A percentile compares a stretch with the other conserved stretches of the same genome.
These are phyloP conservation scores for Apostichopus leukothele DNA, from an alignment of 53 echinoderm and acorn worm genomes.

Conservation along the genomic window DNA sequence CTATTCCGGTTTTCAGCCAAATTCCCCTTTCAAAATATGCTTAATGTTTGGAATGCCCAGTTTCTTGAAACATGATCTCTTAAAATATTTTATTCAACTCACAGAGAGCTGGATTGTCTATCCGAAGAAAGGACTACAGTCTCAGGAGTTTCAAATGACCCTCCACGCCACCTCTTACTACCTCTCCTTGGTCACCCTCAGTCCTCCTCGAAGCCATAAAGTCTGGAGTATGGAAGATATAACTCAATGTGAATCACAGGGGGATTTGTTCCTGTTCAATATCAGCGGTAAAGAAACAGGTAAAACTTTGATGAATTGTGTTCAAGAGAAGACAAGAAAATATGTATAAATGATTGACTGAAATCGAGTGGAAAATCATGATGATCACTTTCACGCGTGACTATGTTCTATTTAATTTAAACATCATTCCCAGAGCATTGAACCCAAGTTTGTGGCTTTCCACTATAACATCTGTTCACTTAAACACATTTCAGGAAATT, in stretches of 20 bases:
- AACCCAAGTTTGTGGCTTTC: too few species aligned
- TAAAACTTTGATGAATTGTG: neutral
- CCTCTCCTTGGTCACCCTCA: slow-evolving; percentile 59
- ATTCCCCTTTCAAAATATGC: neutral
- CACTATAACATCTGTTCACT: too few species aligned
- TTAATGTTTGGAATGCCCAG: neutral
- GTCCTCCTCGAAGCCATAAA: slow-evolving; percentile 61
- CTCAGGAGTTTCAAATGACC: slow-evolving; percentile 60
- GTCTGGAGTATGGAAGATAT: slow-evolving; percentile 57
- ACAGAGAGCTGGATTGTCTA: slow-evolving; percentile 73
- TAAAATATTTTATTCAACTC: neutral
- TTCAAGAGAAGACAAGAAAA: too few species aligned
- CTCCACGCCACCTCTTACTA: slow-evolving; percentile 59
- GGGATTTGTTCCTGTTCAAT: slow-evolving; percentile 41
- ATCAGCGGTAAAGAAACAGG: slow-evolving; percentile 33
- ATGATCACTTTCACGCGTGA: too few species aligned
- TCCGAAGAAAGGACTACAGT: slow-evolving; percentile 51
- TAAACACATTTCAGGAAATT: too few species aligned
- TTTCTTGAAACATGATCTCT: too few species aligned
- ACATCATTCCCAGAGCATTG: too few species aligned
- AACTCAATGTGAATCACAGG: slow-evolving; percentile 52
- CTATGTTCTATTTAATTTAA: too few species aligned
- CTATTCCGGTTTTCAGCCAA: too few species aligned
- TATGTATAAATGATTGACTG: too few species aligned
- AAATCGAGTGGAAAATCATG: too few species aligned